Conservation (phyloP, 2,113 vertebrate genomes). For the Puffinus mauretanicus region DNA sequence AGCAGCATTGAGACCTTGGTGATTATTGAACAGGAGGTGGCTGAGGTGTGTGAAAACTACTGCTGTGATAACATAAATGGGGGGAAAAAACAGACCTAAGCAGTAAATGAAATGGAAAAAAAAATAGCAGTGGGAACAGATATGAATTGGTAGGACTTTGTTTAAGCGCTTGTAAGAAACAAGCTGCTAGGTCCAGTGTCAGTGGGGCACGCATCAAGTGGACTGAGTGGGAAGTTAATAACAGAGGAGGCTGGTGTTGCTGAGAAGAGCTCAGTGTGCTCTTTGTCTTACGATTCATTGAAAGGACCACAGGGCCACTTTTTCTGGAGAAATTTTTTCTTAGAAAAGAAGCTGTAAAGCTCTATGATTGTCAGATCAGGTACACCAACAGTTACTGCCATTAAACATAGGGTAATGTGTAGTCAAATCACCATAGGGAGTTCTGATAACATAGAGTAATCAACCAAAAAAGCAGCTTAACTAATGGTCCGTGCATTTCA, state of each 20-base stretch:
- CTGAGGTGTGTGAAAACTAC: neutral
- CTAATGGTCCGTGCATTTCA: neutral
- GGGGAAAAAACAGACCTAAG: neutral
- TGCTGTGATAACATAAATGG: neutral
- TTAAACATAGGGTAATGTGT: neutral
- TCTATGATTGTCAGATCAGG: neutral
- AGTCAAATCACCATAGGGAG: neutral
- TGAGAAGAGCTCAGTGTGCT: neutral
- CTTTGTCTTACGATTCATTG: neutral
- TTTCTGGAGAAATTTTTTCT: neutral
- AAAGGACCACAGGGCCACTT: neutral
- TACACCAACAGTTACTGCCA: neutral
- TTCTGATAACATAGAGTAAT: neutral
- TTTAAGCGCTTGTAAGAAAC: neutral
- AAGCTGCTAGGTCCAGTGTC: neutral
- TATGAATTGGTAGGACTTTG: neutral
- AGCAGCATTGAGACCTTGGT: neutral
- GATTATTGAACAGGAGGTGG: neutral
- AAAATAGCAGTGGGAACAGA: neutral
- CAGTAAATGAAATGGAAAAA: neutral
- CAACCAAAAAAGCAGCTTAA: neutral
- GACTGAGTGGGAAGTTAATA: conserved; percentile 24
- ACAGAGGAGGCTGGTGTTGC: neutral
- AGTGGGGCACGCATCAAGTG: neutral
- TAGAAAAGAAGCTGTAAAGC: neutral